phyloP scores from a whole-genome alignment of 2,113 vertebrate genomes.

The Sclerurus mexicanus region DNA sequence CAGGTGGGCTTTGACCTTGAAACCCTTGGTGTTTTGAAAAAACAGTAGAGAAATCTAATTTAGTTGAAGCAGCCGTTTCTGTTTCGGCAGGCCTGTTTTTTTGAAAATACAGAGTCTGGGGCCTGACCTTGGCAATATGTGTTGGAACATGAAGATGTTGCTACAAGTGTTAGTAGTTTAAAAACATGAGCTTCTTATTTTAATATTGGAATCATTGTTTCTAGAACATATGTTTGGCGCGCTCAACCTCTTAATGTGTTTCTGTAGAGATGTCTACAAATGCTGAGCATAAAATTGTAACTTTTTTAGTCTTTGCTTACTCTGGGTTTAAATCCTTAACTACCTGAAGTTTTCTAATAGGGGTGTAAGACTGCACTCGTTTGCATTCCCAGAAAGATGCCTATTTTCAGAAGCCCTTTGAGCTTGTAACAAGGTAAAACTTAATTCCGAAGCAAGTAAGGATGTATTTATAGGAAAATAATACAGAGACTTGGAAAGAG shows the following conservation, averaged over 20 bases:
- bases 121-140: background rate
- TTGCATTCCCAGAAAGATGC: background rate
- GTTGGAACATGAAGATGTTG: background rate
- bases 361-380: accelerated
- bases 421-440: background rate
- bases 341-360: background rate
- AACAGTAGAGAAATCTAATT: background rate
- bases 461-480: background rate
- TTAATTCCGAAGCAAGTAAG: background rate
- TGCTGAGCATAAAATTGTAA: background rate
- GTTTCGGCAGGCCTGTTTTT: background rate
- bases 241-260: background rate
- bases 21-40: background rate
- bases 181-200: background rate
- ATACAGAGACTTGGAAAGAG: background rate
- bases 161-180: background rate
- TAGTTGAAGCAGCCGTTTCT: background rate
- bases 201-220: background rate
- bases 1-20: background rate
- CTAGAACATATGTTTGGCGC: background rate
- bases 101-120: background rate
- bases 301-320: background rate
- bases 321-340: background rate
- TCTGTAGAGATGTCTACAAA: background rate
- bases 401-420: background rate